These are phyloP conservation scores for Podarcis lilfordi DNA, from an alignment of 2,797 vertebrate genomes.

Conservation along the genomic window DNA sequence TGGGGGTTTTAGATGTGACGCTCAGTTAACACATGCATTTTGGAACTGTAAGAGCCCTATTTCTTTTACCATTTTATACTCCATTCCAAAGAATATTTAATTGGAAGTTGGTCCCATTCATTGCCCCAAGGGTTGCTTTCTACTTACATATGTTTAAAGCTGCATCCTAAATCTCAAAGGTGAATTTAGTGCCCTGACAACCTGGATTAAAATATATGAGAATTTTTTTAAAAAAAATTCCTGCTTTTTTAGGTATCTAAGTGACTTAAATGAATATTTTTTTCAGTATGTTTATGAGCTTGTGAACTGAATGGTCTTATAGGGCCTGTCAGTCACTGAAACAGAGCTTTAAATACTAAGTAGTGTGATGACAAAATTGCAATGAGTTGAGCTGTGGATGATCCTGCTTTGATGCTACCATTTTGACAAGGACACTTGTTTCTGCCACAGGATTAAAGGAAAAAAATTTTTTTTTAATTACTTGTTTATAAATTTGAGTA, in stretches of 20 bases:
- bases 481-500: conserved; percentile 1
- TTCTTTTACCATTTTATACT: not conserved
- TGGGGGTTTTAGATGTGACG: not conserved
- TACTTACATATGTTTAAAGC: not conserved
- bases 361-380: not conserved
- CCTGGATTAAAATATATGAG: not conserved
- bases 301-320: not conserved
- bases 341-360: not conserved
- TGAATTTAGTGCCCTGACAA: not conserved
- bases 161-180: not conserved
- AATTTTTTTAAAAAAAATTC: not conserved
- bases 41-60: not conserved
- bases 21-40: not conserved
- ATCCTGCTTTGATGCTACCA: not conserved
- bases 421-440: not conserved
- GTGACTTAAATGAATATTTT: not conserved
- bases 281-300: not conserved
- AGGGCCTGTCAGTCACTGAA: not conserved
- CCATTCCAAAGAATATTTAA: not conserved
- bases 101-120: not conserved
- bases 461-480: not conserved
- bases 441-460: not conserved
- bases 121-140: not conserved
- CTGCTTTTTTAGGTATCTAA: not conserved
- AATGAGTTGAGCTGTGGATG: not conserved